A percentile compares a stretch with the other conserved stretches of the same genome.
These are phyloP conservation scores for Diabrotica balteata DNA, from an alignment of 2,888 invertebrate genomes.

Conservation along the genomic window DNA sequence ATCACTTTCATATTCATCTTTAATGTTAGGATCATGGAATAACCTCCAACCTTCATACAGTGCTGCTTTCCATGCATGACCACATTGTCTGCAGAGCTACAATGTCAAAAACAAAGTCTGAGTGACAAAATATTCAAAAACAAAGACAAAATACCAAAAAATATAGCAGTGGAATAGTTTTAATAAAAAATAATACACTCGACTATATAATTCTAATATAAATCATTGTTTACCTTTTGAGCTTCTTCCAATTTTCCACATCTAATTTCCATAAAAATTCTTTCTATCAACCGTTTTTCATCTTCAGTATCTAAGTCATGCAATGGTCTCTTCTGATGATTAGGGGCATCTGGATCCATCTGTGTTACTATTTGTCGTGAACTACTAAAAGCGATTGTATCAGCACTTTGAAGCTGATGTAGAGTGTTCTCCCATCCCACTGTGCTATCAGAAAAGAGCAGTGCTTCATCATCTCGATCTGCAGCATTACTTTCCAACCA, in stretches of 20 bases:
- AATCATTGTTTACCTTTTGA: conserved; percentile 63
- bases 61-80: conserved; percentile 92
- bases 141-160: neutral
- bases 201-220: too few species aligned
- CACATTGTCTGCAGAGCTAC: conserved; percentile 79
- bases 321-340: conserved; percentile 76
- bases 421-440: conserved; percentile 93
- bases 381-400: conserved; percentile 67
- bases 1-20: conserved; percentile 57
- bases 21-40: conserved; percentile 84
- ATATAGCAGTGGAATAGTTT: neutral
- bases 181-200: too few species aligned
- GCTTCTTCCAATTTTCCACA: conserved; percentile 88
- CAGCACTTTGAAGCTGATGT: conserved; percentile 70
- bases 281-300: conserved; percentile 67
- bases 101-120: conserved; percentile 17
- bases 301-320: conserved; percentile 90
- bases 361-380: conserved; percentile 66
- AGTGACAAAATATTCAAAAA: too few species aligned
- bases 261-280: conserved; percentile 78
- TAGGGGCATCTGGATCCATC: conserved; percentile 90
- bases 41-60: conserved; percentile 90
- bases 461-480: conserved; percentile 63
- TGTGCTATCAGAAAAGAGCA: conserved; percentile 82
- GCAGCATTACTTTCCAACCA: conserved; percentile 88